Percentiles rank a stretch among this genome's conserved stretches.
Conservation (phyloP, 2,797 vertebrate species). For the Poeciliopsis paucimaculata region DNA sequence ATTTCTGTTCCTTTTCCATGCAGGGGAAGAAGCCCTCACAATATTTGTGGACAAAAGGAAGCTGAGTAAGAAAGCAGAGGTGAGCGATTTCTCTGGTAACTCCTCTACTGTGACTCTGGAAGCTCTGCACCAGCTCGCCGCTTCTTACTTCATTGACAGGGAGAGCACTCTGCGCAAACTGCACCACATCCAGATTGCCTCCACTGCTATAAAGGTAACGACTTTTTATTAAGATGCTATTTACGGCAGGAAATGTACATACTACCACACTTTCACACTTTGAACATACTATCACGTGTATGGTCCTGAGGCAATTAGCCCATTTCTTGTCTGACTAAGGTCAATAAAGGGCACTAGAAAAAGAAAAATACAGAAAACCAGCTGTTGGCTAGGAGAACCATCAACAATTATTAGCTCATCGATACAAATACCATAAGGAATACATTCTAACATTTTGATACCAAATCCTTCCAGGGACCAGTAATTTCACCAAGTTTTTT, state of each 20-base stretch:
- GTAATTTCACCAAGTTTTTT: not conserved
- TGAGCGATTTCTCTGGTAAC: constrained; percentile 85
- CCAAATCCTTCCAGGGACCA: not conserved
- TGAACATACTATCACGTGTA: not conserved
- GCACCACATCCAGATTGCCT: constrained; percentile 96
- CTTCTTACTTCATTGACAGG: constrained; percentile 97
- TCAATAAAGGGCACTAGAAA: not conserved
- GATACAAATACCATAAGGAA: not conserved
- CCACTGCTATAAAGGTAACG: constrained; percentile 96
- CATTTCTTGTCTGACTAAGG: not conserved
- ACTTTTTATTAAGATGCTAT: constrained; percentile 40
- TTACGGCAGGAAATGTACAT: not conserved
- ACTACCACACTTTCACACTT: constrained; percentile 3
- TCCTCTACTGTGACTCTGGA: constrained; percentile 89
- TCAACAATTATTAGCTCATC: not conserved
- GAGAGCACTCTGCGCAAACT: constrained; percentile 93
- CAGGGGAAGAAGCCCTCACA: constrained; percentile 97
- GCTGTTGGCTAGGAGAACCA: not conserved
- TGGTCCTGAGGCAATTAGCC: not conserved
- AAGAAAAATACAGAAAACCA: not conserved
- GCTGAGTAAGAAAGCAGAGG: constrained; percentile 90
- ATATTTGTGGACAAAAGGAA: constrained; percentile 98
- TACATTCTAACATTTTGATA: not conserved
- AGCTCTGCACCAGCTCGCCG: constrained; percentile 93
- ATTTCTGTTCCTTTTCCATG: not conserved